These are phyloP conservation scores for Mercenaria mercenaria DNA, from an alignment of 1,140 invertebrate genomes.

Conservation along the genomic window DNA sequence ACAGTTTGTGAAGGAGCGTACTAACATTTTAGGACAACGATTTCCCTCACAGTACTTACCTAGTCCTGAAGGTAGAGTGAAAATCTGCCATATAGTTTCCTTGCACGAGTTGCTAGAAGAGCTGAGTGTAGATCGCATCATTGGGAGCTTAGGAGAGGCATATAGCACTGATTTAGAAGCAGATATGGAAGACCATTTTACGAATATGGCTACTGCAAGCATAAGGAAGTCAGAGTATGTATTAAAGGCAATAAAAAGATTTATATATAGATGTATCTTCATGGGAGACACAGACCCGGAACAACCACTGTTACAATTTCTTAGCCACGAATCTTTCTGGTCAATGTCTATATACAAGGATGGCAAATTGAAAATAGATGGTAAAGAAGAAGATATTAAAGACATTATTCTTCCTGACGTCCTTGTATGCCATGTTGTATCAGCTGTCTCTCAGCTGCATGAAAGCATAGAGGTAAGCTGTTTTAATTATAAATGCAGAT, in stretches of 20 bases:
- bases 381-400: not conserved
- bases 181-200: not conserved
- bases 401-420: not conserved
- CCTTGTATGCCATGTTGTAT: slow-evolving; percentile 5
- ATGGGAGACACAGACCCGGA: slow-evolving; percentile 17
- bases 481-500: no score
- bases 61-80: slow-evolving; percentile 6
- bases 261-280: slow-evolving; percentile 49
- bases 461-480: slow-evolving; percentile 16
- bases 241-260: slow-evolving; percentile 22
- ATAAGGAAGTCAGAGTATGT: slow-evolving; percentile 1
- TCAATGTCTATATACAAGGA: not conserved
- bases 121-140: slow-evolving; percentile 45
- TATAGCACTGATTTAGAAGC: not conserved
- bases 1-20: not conserved
- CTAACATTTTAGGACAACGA: not conserved
- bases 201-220: not conserved
- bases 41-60: slow-evolving; percentile 33
- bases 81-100: slow-evolving; percentile 28
- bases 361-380: not conserved
- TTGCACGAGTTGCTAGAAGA: slow-evolving; percentile 56
- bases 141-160: slow-evolving; percentile 4
- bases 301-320: not conserved
- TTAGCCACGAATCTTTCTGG: slow-evolving; percentile 26
- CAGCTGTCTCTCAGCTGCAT: not conserved